phyloP scores from a whole-genome alignment of 2,797 vertebrate genomes.

The Cichlasoma orientale region DNA sequence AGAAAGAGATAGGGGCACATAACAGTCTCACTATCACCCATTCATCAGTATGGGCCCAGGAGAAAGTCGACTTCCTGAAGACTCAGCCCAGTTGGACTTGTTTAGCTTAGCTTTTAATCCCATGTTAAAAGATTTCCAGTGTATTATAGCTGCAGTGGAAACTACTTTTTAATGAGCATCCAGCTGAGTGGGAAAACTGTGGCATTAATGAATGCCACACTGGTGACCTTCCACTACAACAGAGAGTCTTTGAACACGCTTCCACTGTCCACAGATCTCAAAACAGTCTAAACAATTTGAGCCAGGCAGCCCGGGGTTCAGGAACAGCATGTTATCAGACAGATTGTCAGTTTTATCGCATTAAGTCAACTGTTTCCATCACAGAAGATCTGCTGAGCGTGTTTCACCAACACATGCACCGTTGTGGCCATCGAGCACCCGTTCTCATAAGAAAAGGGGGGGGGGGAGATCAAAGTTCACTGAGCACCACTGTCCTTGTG shows the following conservation, averaged over 20 bases:
- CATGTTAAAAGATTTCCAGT: background rate
- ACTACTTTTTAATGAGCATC: background rate
- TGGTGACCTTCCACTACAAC: background rate
- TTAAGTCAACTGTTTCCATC: conserved; percentile 52
- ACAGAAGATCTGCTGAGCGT: conserved; percentile 37
- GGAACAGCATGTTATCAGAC: conserved; percentile 14
- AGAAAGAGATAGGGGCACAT: too few species aligned
- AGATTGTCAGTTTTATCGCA: conserved; percentile 31
- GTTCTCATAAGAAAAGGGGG: background rate
- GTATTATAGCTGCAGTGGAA: background rate
- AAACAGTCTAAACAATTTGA: conserved; percentile 12
- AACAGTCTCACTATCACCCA: too few species aligned
- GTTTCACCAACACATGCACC: conserved; percentile 22
- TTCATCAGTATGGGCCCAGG: background rate
- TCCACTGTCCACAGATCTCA: background rate
- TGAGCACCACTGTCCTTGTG: conserved; percentile 12
- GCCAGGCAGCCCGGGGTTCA: background rate
- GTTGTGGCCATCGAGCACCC: conserved; percentile 10
- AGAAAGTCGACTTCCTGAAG: background rate
- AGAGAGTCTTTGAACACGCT: background rate
- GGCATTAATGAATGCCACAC: background rate
- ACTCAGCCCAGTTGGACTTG: background rate
- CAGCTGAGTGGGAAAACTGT: background rate
- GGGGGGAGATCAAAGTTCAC: conserved; percentile 53
- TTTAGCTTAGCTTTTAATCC: background rate